A percentile compares a stretch with the other conserved stretches of the same genome.
Conservation (phyloP, 2,113 vertebrate species). For the Podarcis muralis region DNA sequence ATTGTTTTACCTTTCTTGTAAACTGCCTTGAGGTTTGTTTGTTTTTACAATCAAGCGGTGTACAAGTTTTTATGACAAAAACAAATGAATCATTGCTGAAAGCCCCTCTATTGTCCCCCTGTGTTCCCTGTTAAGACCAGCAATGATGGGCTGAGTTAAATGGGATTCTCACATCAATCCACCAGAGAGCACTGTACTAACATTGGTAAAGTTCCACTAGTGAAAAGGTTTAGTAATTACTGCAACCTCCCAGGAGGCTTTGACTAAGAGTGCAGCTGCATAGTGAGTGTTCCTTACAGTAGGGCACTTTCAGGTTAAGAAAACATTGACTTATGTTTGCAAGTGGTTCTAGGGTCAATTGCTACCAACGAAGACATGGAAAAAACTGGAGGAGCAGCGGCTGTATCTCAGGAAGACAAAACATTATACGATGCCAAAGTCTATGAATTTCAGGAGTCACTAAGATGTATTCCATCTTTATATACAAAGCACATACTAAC, state of each 20-base stretch:
- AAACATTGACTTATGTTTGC: slow-evolving; percentile 57
- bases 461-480: background rate
- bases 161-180: background rate
- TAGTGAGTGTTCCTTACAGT: background rate
- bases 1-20: too few relatives aligned
- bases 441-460: slow-evolving; percentile 14
- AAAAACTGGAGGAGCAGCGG: slow-evolving; percentile 38
- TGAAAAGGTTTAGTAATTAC: background rate
- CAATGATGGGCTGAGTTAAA: background rate
- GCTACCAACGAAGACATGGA: slow-evolving; percentile 48
- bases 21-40: too few relatives aligned
- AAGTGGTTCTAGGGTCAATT: slow-evolving; percentile 49
- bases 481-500: background rate
- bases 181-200: slow-evolving; percentile 19
- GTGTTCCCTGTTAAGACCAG: too few relatives aligned
- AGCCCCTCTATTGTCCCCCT: background rate
- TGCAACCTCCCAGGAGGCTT: background rate
- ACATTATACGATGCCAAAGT: rapidly evolving
- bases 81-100: background rate
- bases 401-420: slow-evolving; percentile 30
- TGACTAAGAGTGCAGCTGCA: slow-evolving; percentile 43
- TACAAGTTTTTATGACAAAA: too few relatives aligned
- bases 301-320: slow-evolving; percentile 58
- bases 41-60: too few relatives aligned
- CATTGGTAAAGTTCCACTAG: background rate